Percentiles rank a stretch among this genome's conserved stretches.
phyloP scores from a whole-genome alignment of 1,140 invertebrate genomes.

The Paralvinella palmiformis region DNA sequence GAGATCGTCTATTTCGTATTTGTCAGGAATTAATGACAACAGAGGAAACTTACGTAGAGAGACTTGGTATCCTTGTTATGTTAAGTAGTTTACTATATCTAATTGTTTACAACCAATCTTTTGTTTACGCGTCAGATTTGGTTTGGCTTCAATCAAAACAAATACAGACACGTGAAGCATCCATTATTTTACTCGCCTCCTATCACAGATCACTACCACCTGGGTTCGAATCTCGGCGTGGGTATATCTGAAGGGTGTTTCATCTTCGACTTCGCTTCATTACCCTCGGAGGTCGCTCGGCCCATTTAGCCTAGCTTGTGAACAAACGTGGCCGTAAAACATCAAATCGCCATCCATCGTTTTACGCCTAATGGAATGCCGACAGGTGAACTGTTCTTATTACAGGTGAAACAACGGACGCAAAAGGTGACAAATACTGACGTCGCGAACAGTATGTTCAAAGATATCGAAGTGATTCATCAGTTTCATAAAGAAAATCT shows the following conservation, averaged over 20 bases:
- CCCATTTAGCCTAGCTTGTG: neutral
- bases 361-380: neutral
- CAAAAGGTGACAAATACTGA: constrained; percentile 52
- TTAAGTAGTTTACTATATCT: constrained; percentile 27
- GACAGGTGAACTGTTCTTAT: neutral
- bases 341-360: neutral
- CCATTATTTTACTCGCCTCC: neutral
- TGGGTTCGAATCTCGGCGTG: no score
- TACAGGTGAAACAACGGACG: constrained; percentile 41
- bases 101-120: neutral
- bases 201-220: neutral
- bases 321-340: neutral
- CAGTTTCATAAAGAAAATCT: constrained; percentile 57
- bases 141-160: neutral
- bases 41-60: constrained; percentile 53
- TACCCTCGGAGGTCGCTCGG: neutral
- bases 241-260: no score
- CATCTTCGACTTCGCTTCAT: neutral
- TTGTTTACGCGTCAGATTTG: neutral
- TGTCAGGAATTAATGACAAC: constrained; percentile 52
- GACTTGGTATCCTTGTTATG: constrained; percentile 55
- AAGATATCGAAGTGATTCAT: constrained; percentile 57
- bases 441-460: constrained; percentile 55
- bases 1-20: neutral
- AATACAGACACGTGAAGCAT: neutral